Base-by-base conservation (phyloP, 2,888 invertebrate genomes). In the Nomada fabriciana region DNA sequence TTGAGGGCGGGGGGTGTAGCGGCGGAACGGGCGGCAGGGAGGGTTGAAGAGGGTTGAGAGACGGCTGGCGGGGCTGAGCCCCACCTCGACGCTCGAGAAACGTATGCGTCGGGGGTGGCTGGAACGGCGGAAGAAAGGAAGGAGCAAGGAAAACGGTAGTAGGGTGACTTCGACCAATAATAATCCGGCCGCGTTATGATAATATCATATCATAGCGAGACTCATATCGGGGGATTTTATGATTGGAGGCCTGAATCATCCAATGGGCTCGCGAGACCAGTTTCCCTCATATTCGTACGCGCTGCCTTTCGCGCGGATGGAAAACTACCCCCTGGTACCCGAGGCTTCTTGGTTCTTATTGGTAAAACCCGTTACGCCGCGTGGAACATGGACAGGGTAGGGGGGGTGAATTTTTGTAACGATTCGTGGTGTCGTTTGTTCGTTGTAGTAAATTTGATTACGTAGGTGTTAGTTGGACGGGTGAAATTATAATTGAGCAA, bases 121-220 rank as follows among this genome's bases (percentile, higher is more conserved):
- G 85, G 87, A 86, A 85, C 89, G 88, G 83, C 80, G 90, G 89
- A 90, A 90, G 90, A 89, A 91, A 89, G 88, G 90, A 90, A 86
- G 88, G 89, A 91, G 86, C 88, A 88, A 88, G 88, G 86, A 87
- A 86, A 79, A 82, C 72, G 73, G 86, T 89, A 88, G 90, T 89
- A 90, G 91, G 91, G 90, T 84, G 80, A 82, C 88, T 85, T 84
- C 93, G 91, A 93, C 93, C 93, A 93, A 93, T 93, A 93, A 93
- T 93, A 93, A 92, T 90, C 89, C 90, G 84, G 90, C 89, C 90
- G 91, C 91, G 91, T 93, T 93, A 93, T 93, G 93, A 93, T 93
- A 93, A 93, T 93, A 93, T 93, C 92, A 93, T 93, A 93, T 93
- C 92, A 93, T 92, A 92, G 91, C 88, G 89, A 84, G 88, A 88